Evolutionary conservation across 2,113 vertebrate species (phyloP).

Genomic region (Phodopus roborovskii): DNA sequence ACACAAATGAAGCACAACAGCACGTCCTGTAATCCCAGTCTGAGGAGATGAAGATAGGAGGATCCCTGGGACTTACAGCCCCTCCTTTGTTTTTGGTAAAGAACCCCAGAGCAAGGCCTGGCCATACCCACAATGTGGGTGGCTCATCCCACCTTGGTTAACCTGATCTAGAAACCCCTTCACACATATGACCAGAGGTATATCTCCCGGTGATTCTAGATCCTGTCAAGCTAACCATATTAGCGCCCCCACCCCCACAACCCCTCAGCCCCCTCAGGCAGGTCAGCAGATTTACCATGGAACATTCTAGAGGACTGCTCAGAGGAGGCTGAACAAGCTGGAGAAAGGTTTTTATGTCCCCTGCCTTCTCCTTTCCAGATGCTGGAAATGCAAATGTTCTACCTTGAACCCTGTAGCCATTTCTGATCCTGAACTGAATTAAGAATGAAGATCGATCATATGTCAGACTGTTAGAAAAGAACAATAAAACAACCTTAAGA

Average conservation of each 20-base stretch:
- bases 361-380: background rate
- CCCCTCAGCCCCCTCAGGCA: background rate
- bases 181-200: background rate
- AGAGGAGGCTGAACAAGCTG: background rate
- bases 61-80: background rate
- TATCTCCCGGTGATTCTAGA: background rate
- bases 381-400: conserved; percentile 15
- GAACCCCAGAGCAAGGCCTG: no score
- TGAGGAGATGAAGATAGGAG: background rate
- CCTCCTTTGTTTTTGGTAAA: background rate
- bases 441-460: background rate
- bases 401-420: background rate
- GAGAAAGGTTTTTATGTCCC: background rate
- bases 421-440: conserved; percentile 20
- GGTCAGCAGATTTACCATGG: background rate
- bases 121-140: background rate
- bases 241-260: no score
- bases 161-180: background rate
- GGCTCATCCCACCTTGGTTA: background rate
- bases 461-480: background rate
- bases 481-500: background rate
- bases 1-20: background rate
- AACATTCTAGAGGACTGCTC: background rate
- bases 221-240: background rate
- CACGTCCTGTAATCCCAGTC: background rate